Conservation (phyloP, 2,113 vertebrate genomes). For the Eclectus roratus region DNA sequence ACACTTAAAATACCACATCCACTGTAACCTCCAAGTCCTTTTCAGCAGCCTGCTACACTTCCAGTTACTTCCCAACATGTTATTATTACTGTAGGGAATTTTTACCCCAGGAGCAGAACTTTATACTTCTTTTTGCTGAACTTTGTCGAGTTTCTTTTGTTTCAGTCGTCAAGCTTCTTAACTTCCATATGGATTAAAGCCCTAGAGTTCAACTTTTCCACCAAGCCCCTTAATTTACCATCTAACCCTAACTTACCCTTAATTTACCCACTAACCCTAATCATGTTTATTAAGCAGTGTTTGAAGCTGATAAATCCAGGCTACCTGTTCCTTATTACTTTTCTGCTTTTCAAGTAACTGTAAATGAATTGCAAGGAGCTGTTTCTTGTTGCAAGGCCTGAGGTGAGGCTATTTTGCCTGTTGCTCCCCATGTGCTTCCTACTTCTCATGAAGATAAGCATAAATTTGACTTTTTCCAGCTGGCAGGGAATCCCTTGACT, state of each 20-base stretch:
- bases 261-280: not conserved
- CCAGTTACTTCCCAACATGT: not conserved
- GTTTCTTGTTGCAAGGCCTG: not conserved
- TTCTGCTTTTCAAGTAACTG: not conserved
- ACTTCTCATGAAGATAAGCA: not conserved
- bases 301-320: not conserved
- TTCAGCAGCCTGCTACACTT: not conserved
- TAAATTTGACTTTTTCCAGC: not conserved
- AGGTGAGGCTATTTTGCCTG: not conserved
- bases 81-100: not conserved
- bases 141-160: not conserved
- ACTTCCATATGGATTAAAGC: not conserved
- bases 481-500: not conserved
- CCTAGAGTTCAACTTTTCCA: not conserved
- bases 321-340: not conserved
- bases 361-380: not conserved
- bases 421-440: not conserved
- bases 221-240: not conserved
- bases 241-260: too few relatives aligned
- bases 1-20: not conserved
- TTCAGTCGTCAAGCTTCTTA: not conserved
- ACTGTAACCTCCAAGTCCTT: not conserved
- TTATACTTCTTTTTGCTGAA: not conserved
- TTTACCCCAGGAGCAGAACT: not conserved
- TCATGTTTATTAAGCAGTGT: not conserved